Base-by-base conservation (phyloP, 1,140 invertebrate species). In the Ceratosolen fusciceps region DNA sequence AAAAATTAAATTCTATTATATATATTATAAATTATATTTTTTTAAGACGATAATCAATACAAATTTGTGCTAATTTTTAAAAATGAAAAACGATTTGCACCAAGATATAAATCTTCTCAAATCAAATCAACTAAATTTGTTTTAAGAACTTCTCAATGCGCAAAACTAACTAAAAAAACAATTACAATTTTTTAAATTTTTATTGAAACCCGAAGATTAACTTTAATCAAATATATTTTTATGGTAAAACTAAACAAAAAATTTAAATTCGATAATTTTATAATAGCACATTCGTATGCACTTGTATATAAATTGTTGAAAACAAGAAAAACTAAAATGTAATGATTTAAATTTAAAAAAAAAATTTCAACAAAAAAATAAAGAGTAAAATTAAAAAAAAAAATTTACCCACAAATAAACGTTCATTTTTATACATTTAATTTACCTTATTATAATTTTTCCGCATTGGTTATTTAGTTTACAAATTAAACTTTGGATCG, bases 401-500 rank as follows among this genome's bases (percentile, higher is more conserved):
- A 56, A 56, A 49, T 52, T 34, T 65, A 77, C 74, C 74, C 74
- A 68, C 34, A 39, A 77, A 74, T 52, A 67, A 75, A 68, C 39
- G 49, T 68, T 68, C 31, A 77, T 68, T 77, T 77, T 77, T 77
- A 75, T 76, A 77, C 8, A 73, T 67, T 56, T 62, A 39, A 84
- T 83, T 84, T 85, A 85, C 82, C 83, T 85, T 83, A 73, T 67
- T 58, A 77, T 21, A 80, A 74, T 52, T 47, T 80, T 84, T 84
- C 82, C 77, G 77, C 79, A 77, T 84, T 77, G 82, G 73, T 77
- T 80, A 82, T 80, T 82, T 84, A 82, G 78, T 82, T 84, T 82
- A 82, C 39, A 71, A 85, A 83, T 84, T 84, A 83, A 85, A 80
- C 83, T 81, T 80, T 81, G 60, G 84, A 82, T 82, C 79, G 62